Evolutionary conservation across 1,140 invertebrate species (phyloP).

Genomic region (Chelonus insularis): DNA sequence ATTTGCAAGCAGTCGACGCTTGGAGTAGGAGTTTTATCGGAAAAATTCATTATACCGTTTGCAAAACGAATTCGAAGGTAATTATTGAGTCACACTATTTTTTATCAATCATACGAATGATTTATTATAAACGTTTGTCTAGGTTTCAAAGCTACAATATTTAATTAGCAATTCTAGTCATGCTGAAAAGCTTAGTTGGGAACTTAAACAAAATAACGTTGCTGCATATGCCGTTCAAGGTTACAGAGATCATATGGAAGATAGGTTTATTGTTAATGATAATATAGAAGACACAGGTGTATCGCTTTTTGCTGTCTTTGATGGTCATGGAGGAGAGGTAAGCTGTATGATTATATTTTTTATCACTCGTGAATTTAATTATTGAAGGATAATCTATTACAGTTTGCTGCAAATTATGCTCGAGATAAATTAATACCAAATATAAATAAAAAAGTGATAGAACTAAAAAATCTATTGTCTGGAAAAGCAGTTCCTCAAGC

Average conservation of each 20-base stretch:
- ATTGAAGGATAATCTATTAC: constrained; percentile 39
- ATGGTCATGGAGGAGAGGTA: constrained; percentile 92
- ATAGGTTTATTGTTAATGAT: constrained; percentile 72
- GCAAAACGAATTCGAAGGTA: constrained; percentile 62
- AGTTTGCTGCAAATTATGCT: constrained; percentile 90
- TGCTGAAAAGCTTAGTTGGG: constrained; percentile 74
- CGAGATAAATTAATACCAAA: constrained; percentile 79
- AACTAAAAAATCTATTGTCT: constrained; percentile 70
- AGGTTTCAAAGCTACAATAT: constrained; percentile 55
- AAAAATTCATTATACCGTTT: constrained; percentile 71
- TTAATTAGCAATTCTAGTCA: constrained; percentile 49
- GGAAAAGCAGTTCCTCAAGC: constrained; percentile 60
- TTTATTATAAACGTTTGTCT: too few species aligned
- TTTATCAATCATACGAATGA: neutral
- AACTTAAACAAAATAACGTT: constrained; percentile 72
- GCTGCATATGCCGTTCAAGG: constrained; percentile 90
- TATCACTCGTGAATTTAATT: too few species aligned
- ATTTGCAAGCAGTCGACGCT: constrained; percentile 77
- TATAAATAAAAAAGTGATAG: constrained; percentile 73
- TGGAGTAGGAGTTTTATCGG: constrained; percentile 76
- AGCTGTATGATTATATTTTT: constrained; percentile 25
- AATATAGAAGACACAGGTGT: constrained; percentile 64
- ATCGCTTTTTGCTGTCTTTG: constrained; percentile 88
- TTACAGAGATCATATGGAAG: constrained; percentile 88
- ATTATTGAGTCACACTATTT: neutral